phyloP scores from a whole-genome alignment of 2,797 vertebrate species.

The Tauraco hartlaubi region DNA sequence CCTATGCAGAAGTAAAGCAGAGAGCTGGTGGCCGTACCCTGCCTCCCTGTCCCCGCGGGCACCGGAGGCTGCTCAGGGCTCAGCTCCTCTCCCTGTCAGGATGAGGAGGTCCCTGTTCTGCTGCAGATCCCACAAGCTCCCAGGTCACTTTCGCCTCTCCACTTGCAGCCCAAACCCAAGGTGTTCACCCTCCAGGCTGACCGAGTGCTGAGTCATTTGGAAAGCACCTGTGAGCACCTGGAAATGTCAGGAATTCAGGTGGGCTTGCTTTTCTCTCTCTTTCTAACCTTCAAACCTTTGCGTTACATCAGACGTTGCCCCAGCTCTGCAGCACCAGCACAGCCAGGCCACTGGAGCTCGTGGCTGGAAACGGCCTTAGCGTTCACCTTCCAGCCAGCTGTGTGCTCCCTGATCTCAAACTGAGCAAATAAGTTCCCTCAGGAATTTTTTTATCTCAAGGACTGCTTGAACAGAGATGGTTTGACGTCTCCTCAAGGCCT shows the following conservation, averaged over 20 bases:
- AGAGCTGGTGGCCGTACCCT: neutral
- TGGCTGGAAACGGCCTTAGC: fast-evolving
- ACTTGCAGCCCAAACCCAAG: neutral
- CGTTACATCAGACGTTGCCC: fast-evolving
- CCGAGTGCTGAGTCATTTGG: neutral
- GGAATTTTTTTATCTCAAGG: neutral
- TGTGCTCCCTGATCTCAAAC: neutral
- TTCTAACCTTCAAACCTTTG: neutral
- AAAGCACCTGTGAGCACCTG: neutral
- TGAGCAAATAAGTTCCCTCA: neutral
- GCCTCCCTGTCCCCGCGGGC: neutral
- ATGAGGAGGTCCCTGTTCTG: neutral
- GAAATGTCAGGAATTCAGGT: neutral
- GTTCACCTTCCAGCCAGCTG: neutral
- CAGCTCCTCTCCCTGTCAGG: neutral
- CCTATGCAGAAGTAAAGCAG: neutral
- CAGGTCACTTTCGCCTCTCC: neutral
- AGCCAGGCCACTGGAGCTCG: fast-evolving
- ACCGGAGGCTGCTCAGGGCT: neutral
- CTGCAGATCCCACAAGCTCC: neutral
- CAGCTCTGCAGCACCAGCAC: neutral
- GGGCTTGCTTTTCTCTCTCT: neutral
- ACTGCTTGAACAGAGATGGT: neutral
- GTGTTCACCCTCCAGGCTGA: fast-evolving
- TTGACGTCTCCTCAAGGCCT: neutral